These are phyloP conservation scores for Datnioides undecimradiatus DNA, from an alignment of 2,113 vertebrate genomes.

Conservation along the genomic window DNA sequence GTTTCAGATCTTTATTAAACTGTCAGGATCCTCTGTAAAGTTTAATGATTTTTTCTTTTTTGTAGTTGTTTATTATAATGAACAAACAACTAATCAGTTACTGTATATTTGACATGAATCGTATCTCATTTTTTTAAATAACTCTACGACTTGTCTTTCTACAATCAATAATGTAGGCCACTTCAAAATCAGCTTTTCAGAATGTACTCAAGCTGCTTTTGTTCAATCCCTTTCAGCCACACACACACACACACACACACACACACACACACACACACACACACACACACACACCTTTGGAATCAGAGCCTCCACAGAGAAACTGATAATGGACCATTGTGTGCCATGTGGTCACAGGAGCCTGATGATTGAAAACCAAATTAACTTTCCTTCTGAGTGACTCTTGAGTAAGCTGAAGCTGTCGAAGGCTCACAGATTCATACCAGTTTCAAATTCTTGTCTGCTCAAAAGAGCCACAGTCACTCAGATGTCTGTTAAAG, in stretches of 20 bases:
- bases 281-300: slow-evolving; percentile 24
- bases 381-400: slow-evolving; percentile 73
- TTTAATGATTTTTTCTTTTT: not conserved
- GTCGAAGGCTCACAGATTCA: slow-evolving; percentile 25
- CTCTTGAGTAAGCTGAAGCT: slow-evolving; percentile 64
- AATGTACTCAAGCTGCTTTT: not conserved
- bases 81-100: not conserved
- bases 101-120: not conserved
- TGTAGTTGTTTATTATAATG: not conserved
- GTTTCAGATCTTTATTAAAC: slow-evolving; percentile 21
- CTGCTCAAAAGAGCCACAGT: slow-evolving; percentile 32
- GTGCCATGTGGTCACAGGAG: slow-evolving; percentile 40
- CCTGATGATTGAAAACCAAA: slow-evolving; percentile 72
- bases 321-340: slow-evolving; percentile 67
- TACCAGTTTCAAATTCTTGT: slow-evolving; percentile 59
- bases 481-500: slow-evolving; percentile 1
- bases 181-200: slow-evolving; percentile 4
- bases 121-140: too few species aligned
- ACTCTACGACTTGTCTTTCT: not conserved
- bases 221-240: not conserved
- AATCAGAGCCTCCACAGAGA: slow-evolving; percentile 54
- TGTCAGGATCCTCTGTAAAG: not conserved
- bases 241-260: slow-evolving; percentile 2
- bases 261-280: slow-evolving; percentile 16
- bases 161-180: not conserved